Evolutionary conservation across 2,113 vertebrate species (phyloP).

Genomic region (Trinectes maculatus): DNA sequence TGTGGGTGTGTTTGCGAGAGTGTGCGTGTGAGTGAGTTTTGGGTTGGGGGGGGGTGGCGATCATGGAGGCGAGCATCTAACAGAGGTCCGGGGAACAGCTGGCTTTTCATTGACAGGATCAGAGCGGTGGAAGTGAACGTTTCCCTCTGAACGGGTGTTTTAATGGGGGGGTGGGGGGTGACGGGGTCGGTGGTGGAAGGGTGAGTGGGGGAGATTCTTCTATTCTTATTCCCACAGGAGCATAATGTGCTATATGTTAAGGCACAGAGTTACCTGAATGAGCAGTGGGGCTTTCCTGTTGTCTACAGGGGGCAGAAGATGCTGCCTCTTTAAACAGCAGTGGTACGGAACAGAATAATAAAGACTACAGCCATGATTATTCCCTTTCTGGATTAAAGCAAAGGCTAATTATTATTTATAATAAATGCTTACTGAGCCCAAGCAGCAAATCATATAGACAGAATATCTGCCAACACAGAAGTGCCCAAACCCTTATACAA

Average conservation of each 20-base stretch:
- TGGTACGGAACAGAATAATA: constrained; percentile 16
- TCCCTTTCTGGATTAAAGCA: constrained; percentile 41
- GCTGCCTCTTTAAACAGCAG: constrained; percentile 15
- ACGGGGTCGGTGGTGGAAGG: constrained; percentile 14
- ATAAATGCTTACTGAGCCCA: constrained; percentile 28
- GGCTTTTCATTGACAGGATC: constrained; percentile 81
- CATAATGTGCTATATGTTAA: constrained; percentile 43
- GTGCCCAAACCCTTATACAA: constrained; percentile 41
- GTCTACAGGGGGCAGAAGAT: constrained; percentile 11
- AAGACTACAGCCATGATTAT: constrained; percentile 12
- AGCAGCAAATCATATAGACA: constrained; percentile 41
- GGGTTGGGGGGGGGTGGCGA: constrained; percentile 6
- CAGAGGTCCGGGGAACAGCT: constrained; percentile 75
- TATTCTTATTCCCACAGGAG: constrained; percentile 61
- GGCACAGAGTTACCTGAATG: constrained; percentile 8
- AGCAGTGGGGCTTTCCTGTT: constrained; percentile 25
- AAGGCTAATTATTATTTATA: constrained; percentile 43
- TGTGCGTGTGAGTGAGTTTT: constrained; percentile 8
- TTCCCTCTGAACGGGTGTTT: constrained; percentile 72
- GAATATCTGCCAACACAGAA: constrained; percentile 41
- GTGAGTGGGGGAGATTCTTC: constrained; percentile 42
- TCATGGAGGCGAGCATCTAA: constrained; percentile 48
- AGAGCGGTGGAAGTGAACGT: constrained; percentile 74
- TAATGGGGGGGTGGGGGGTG: too few relatives aligned
- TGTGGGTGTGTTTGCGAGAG: constrained; percentile 19